Evolutionary conservation across 1,140 invertebrate species (phyloP).

Genomic region (Macrosteles quadrilineatus): DNA sequence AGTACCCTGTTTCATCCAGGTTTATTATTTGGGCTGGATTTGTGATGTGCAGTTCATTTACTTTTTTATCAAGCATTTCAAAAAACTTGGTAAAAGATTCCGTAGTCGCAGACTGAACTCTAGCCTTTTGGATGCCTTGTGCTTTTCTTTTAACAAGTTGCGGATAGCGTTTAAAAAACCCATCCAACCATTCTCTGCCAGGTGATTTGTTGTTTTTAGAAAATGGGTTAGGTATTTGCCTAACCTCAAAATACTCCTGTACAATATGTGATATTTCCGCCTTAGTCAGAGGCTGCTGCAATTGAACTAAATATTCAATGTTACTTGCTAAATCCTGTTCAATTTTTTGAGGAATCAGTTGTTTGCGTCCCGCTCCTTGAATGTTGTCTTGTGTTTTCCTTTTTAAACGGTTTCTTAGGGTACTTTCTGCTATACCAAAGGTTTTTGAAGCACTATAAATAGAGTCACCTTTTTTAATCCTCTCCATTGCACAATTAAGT

Average conservation of each 20-base stretch:
- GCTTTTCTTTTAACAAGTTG: conserved; percentile 11
- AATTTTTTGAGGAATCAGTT: no score
- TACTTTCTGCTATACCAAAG: no score
- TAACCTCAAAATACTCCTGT: conserved; percentile 9
- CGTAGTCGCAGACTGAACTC: conserved; percentile 20
- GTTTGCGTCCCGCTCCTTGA: no score
- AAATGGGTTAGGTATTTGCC: conserved; percentile 19
- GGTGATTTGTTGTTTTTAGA: conserved; percentile 5
- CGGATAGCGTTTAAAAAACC: conserved; percentile 20
- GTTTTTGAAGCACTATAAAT: no score
- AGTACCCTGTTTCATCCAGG: conserved; percentile 21
- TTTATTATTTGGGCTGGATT: conserved; percentile 22
- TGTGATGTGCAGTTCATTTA: conserved; percentile 1
- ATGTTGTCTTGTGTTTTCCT: no score
- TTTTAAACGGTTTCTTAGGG: no score
- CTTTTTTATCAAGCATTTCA: neutral
- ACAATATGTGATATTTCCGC: conserved; percentile 27
- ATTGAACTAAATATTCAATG: no score
- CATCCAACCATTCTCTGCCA: conserved; percentile 25
- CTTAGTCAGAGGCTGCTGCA: no score
- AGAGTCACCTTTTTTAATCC: no score
- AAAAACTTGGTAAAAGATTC: no score
- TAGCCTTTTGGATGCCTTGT: conserved; percentile 15
- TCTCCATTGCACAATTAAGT: no score
- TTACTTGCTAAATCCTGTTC: no score